Base-by-base conservation (phyloP, 2,113 vertebrate species). In the Illadopsis cleaveri region DNA sequence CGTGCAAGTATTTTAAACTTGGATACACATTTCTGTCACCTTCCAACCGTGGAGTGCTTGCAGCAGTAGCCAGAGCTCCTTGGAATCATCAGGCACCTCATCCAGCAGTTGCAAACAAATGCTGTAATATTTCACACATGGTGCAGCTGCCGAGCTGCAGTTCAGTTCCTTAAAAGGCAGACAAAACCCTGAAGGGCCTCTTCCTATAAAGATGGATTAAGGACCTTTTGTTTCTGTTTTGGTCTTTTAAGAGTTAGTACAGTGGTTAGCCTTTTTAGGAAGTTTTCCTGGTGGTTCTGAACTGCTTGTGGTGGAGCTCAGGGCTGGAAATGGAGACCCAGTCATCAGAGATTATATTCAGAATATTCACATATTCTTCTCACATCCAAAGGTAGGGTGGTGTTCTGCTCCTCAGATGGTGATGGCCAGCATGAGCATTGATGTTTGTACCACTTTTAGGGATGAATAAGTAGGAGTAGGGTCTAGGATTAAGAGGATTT, bases 81-180 rank as follows among this genome's bases (percentile, higher is more conserved):
- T 18, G 78, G 71, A 93, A 70, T 22, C 54, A 31, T 80, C 72
- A 86, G 72, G 51, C 44, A 90, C 44, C 79, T 77, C 68, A 37
- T 56, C 60, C 92, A 93, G 85, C 75, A 81, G 56, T n/a, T 56
- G 47, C 82, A 91, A 92, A 10, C 64, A 90, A 95, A 75, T 51
- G 51, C 68, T 88, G 0, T n/a, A 77, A 83, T 90, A 94, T 92
- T 94, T 96, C 95, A 95, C 51, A 51, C 33, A 1, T 10, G 40
- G 23, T 42, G 35, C 89, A 91, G 91, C 93, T 93, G 93, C 85
- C 7, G 38, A 90, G 82, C 79, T 85, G 42, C 30, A 86, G 54
- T 33, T 95, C 72, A 48, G 62, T 18, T 73, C 94, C 79, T 88
- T 86, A 90, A 88, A 90, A 93, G 75, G 90, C 71, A 88, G 38